These are phyloP conservation scores for Orchestia grillus DNA, from an alignment of 1,140 invertebrate species.

Conservation along the genomic window DNA sequence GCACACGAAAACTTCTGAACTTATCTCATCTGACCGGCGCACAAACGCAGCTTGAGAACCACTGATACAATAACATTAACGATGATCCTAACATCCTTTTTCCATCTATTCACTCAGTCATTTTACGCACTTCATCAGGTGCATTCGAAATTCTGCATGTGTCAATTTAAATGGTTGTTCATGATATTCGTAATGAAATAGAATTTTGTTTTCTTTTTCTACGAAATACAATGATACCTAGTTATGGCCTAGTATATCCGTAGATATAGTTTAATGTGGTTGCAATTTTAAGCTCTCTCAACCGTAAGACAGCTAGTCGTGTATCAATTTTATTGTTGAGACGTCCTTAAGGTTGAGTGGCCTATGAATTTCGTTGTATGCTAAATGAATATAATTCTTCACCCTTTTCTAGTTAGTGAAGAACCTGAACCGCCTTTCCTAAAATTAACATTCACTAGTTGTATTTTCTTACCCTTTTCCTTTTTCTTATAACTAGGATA, in stretches of 20 bases:
- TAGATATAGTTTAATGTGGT: not conserved
- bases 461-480: not conserved
- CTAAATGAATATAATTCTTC: not conserved
- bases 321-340: not conserved
- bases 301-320: not conserved
- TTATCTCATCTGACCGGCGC: not conserved
- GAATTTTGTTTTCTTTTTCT: not conserved
- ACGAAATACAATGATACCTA: not conserved
- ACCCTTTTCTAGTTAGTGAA: not conserved
- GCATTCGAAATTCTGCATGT: not conserved
- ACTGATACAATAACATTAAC: not conserved
- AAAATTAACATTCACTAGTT: not conserved
- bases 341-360: not conserved
- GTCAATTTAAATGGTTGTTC: not conserved
- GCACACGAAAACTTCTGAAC: not conserved
- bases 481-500: not conserved
- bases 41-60: not conserved
- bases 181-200: not conserved
- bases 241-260: not conserved
- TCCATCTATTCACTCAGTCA: no score
- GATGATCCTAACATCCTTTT: not conserved
- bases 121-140: not conserved
- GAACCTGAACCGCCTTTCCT: not conserved
- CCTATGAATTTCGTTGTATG: not conserved
- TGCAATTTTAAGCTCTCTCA: not conserved